A percentile compares a stretch with the other conserved stretches of the same genome.
Evolutionary conservation across 2,113 vertebrate species (phyloP).

Genomic region (Platichthys flesus): DNA sequence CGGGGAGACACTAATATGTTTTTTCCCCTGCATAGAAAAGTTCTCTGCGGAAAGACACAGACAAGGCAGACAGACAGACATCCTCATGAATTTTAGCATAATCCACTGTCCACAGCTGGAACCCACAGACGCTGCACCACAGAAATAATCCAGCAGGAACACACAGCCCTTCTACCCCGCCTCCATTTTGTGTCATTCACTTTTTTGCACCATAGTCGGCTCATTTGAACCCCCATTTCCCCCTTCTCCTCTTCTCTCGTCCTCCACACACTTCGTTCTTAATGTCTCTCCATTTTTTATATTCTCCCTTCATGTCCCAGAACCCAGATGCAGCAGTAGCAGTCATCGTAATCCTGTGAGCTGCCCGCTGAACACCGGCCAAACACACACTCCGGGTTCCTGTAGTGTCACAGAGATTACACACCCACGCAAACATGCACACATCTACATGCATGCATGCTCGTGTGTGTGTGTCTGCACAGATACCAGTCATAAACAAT

Average conservation of each 20-base stretch:
- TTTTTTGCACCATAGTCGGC: slow-evolving; percentile 13
- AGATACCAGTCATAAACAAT: slow-evolving; percentile 43
- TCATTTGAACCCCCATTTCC: not conserved
- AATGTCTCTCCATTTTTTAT: slow-evolving; percentile 16
- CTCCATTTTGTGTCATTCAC: slow-evolving; percentile 23
- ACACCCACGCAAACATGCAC: slow-evolving; percentile 44
- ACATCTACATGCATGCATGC: not conserved
- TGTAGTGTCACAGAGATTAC: slow-evolving; percentile 65
- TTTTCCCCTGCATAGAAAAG: not conserved
- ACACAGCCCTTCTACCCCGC: slow-evolving; percentile 41
- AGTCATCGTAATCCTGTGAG: slow-evolving; percentile 77
- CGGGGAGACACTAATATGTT: slow-evolving; percentile 2
- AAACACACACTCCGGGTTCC: slow-evolving; percentile 67
- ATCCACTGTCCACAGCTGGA: slow-evolving; percentile 76
- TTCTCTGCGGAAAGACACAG: slow-evolving; percentile 15
- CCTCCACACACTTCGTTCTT: slow-evolving; percentile 15
- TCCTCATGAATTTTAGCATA: slow-evolving; percentile 58
- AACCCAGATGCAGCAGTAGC: slow-evolving; percentile 57
- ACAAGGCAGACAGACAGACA: slow-evolving; percentile 53
- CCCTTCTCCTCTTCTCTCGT: not conserved
- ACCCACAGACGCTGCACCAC: slow-evolving; percentile 58
- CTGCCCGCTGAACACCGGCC: slow-evolving; percentile 69
- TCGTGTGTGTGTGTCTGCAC: slow-evolving; percentile 3
- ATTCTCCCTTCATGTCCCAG: slow-evolving; percentile 44
- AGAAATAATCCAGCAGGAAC: slow-evolving; percentile 74